Conservation (phyloP, 2,888 invertebrate species). For the Eurois occulta region DNA sequence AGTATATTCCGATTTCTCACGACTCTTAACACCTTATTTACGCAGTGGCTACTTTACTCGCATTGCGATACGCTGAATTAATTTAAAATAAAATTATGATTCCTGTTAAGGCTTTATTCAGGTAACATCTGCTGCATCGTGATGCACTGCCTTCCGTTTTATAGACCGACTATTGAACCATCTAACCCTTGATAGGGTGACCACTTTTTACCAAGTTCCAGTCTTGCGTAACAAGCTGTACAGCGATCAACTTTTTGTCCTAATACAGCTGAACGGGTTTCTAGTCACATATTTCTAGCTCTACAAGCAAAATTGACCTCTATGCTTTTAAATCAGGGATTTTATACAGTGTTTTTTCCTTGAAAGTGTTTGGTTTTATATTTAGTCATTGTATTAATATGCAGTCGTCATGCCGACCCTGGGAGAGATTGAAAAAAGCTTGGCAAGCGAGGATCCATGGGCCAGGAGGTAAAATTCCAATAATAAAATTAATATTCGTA, state of each 20-base stretch:
- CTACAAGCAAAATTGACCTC: conserved; percentile 26
- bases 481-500: conserved; percentile 30
- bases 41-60: background rate
- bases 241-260: conserved; percentile 81
- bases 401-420: conserved; percentile 65
- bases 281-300: conserved; percentile 65
- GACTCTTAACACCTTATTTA: conserved; percentile 40
- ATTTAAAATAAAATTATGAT: conserved; percentile 51
- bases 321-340: conserved; percentile 22
- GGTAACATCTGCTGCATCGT: conserved; percentile 51
- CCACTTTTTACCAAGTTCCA: conserved; percentile 82
- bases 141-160: conserved; percentile 76
- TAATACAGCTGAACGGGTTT: conserved; percentile 76
- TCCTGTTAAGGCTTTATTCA: conserved; percentile 54
- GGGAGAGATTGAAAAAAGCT: conserved; percentile 53
- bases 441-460: conserved; percentile 25
- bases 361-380: conserved; percentile 29
- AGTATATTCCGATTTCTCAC: conserved; percentile 36
- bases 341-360: conserved; percentile 1
- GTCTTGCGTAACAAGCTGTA: conserved; percentile 87
- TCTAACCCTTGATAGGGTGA: conserved; percentile 86
- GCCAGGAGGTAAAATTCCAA: conserved; percentile 23
- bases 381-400: conserved; percentile 64
- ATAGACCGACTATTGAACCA: conserved; percentile 81
- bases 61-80: conserved; percentile 44